A percentile compares a stretch with the other conserved stretches of the same genome.
Evolutionary conservation across 2,797 vertebrate genomes (phyloP).

Genomic region (Amblyraja radiata): DNA sequence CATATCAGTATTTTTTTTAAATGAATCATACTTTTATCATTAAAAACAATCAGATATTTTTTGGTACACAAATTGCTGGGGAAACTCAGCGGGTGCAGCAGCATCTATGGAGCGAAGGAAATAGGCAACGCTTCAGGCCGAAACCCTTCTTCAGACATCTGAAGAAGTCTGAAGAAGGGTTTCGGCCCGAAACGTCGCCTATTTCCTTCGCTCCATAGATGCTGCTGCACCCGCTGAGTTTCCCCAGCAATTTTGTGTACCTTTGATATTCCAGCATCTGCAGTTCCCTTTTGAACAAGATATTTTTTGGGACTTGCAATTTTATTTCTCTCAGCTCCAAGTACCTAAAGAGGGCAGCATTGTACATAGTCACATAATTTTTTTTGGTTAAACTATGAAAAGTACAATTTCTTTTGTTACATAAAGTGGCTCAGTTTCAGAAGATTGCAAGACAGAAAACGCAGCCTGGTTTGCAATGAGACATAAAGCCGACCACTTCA

Average conservation of each 20-base stretch:
- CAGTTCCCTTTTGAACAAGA: too few species aligned
- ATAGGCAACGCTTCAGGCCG: too few species aligned
- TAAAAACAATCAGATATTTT: constrained; percentile 35
- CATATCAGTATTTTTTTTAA: not conserved
- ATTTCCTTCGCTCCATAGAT: too few species aligned
- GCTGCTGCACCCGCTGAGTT: too few species aligned
- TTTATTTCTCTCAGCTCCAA: constrained; percentile 34
- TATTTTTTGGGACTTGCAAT: not conserved
- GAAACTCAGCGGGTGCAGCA: too few species aligned
- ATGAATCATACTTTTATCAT: constrained; percentile 35
- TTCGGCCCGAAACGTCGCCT: too few species aligned
- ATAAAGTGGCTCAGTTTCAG: constrained; percentile 17
- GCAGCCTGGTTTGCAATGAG: not conserved
- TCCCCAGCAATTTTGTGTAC: too few species aligned
- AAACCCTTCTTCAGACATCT: too few species aligned
- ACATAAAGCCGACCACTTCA: not conserved
- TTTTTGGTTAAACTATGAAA: constrained; percentile 17
- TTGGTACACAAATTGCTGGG: too few species aligned
- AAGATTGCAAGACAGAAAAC: not conserved
- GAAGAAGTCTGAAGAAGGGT: too few species aligned
- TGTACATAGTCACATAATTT: constrained; percentile 35
- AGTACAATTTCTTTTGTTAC: not conserved
- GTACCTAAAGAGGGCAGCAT: constrained; percentile 47
- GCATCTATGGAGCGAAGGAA: too few species aligned
- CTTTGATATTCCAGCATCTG: too few species aligned